Evolutionary conservation across 2,113 vertebrate species (phyloP), one percentile per base, ranked within the genome.

Genomic region (Brachyistius frenatus): DNA sequence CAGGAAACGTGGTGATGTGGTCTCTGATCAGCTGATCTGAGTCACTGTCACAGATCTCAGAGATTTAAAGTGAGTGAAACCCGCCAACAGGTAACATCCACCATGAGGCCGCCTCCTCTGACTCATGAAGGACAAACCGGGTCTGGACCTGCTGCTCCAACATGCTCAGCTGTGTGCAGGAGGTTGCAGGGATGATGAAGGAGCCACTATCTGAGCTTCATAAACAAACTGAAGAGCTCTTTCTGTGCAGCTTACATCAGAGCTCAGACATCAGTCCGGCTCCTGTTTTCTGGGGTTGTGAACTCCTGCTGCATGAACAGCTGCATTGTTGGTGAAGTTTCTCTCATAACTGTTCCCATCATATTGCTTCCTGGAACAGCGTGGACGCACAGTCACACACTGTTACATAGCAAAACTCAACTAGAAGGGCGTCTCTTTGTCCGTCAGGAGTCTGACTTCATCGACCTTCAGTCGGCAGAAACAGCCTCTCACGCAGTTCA

Each of bases 271-370:
- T 16, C 7, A 46, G n/a, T 53, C 31, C 23, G 50, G 15, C 70
- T 64, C 7, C 74, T 64, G 49, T 54, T 67, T 52, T 67, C 55
- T 58, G 0, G 2, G 44, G 62, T 68, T 55, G 65, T 39, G 2
- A 55, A 44, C 50, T 68, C 32, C 36, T 58, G 37, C 44, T 37
- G 50, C 33, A 68, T 63, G 67, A 76, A 73, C 57, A 73, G 75
- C 72, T 76, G 75, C 72, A n/a, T 67, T 83, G 78, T 75, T 76
- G n/a, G 23, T 77, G 49, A 61, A 69, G 66, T 68, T 71, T 15
- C 33, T 82, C 68, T 74, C 47, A 52, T 8, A 76, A 83, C 62
- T 55, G 10, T 16, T 62, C 64, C 41, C 54, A 73, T 83, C 53
- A 52, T 54, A 73, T 58, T 76, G 16, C 58, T 77, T 81, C 70